Evolutionary conservation across 1,140 invertebrate species (phyloP), one percentile per base, ranked within the genome.

Genomic region (Macrobrachium nipponense): DNA sequence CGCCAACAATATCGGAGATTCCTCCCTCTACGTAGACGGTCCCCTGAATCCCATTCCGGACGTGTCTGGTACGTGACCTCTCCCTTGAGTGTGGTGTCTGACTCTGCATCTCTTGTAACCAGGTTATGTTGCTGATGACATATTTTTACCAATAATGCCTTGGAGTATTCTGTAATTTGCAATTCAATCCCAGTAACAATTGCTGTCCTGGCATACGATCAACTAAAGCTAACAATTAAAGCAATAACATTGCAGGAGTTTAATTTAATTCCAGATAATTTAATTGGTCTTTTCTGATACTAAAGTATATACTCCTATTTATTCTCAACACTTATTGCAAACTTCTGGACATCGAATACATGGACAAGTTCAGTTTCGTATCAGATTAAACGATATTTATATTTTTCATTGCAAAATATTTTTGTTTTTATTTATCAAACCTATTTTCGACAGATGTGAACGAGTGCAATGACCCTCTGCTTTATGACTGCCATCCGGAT

Each of bases 401-500:
- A n/a, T 64, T 36, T 4, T 36, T 2, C 7, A 51, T 51, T 51
- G 8, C 12, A 2, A 51, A 3, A 51, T 2, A 51, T 51, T 51
- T 51, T 51, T 51, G 0, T 12, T 8, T 27, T 27, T 27, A 12
- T 68, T 10, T 68, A 20, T 8, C n/a, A 68, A 68, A 11, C 10
- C 73, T 6, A 18, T 51, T 72, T 43, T 3, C 36, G 91, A 23
- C 90, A 96, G 97, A 98, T 92, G 90, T 98, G 78, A 96, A 99
- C 90, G 97, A 98, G 91, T 99, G 97, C 89, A 93, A 94, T 0
- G 95, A 95, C 0, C 90, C 93, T 12, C 96, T 98, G 76, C 91
- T 98, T 14, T 96, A 99, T 90, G 98, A 99, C 91, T 99, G 98
- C 90, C 95, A 97, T 88, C 93, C 94, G 14, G 93, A 95, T 76